These are phyloP conservation scores for Sebastes itinus DNA, from an alignment of 2,797 vertebrate genomes.

Conservation along the genomic window DNA sequence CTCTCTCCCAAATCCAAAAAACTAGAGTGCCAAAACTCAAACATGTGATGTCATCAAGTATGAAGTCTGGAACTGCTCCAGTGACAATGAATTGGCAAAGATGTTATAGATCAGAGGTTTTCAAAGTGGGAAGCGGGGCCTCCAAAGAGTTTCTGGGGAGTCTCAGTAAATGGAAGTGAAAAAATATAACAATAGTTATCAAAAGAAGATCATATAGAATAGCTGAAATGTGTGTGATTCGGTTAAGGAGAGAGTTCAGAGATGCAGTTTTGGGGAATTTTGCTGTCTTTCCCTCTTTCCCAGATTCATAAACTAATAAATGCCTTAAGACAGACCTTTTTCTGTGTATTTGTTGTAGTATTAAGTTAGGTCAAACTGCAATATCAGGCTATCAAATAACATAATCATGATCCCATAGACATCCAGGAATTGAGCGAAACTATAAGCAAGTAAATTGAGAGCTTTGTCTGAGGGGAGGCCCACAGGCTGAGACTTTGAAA, in stretches of 20 bases:
- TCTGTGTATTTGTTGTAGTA: not conserved
- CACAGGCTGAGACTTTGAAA: not conserved
- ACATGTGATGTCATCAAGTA: not conserved
- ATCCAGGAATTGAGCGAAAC: not conserved
- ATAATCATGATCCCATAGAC: no score
- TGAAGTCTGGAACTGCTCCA: not conserved
- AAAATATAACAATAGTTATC: not conserved
- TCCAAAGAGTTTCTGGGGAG: no score
- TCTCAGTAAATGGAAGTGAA: no score
- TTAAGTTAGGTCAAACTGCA: not conserved
- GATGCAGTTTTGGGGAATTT: not conserved
- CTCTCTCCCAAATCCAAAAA: not conserved
- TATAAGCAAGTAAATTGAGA: not conserved
- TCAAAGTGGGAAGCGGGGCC: no score
- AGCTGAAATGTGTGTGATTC: not conserved
- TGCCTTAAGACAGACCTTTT: not conserved
- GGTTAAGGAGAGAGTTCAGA: not conserved
- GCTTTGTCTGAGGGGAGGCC: not conserved
- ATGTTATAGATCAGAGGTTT: not conserved
- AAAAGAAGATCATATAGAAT: not conserved
- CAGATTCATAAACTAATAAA: not conserved
- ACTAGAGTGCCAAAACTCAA: not conserved
- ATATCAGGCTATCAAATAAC: not conserved
- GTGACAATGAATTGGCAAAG: not conserved
- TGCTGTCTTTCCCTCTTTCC: rapidly evolving